Evolutionary conservation across 2,113 vertebrate species (phyloP).

Genomic region (Tupaia chinensis): DNA sequence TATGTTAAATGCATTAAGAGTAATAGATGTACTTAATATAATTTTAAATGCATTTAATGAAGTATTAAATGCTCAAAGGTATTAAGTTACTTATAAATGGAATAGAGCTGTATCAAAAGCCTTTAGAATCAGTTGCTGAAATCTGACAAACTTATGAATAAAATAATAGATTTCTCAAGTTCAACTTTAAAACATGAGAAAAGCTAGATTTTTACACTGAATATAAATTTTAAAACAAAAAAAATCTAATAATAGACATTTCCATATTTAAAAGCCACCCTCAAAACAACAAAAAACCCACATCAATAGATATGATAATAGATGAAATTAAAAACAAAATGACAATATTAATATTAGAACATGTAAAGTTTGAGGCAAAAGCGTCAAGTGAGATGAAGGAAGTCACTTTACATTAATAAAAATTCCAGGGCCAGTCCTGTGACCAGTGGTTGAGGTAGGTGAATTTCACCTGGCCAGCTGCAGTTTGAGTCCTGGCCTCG

Average conservation of each 20-base stretch:
- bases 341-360: neutral
- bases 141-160: conserved; percentile 1
- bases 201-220: neutral
- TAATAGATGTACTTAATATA: too few relatives aligned
- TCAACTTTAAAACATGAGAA: conserved; percentile 16
- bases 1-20: neutral
- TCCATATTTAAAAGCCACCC: neutral
- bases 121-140: conserved; percentile 4
- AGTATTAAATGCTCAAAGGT: conserved; percentile 7
- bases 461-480: too few relatives aligned
- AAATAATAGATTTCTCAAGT: conserved; percentile 25
- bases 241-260: neutral
- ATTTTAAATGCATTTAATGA: too few relatives aligned
- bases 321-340: neutral
- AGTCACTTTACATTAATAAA: conserved; percentile 9
- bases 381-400: neutral
- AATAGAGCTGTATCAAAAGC: neutral
- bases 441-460: too few relatives aligned
- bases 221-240: conserved; percentile 48
- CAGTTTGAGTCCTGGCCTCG: too few relatives aligned
- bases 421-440: neutral
- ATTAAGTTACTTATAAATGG: conserved; percentile 15
- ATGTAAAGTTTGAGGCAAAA: conserved; percentile 37
- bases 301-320: neutral
- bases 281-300: neutral